Base-by-base conservation (phyloP, 2,797 vertebrate species). In the Eulemur coronatus region DNA sequence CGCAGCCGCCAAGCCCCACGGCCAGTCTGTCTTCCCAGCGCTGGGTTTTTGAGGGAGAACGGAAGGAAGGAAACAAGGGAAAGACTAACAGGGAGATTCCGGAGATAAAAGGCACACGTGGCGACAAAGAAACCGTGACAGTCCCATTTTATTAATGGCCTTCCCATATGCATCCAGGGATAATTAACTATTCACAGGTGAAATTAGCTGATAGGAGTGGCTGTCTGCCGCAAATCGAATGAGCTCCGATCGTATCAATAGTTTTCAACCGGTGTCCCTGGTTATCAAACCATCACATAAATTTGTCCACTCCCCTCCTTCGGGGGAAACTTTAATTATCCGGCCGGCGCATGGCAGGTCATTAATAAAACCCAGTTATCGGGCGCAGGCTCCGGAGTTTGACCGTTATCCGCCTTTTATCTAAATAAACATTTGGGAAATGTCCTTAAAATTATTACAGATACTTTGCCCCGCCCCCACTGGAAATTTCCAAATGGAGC, bases 351-450 rank as follows among this genome's bases (percentile, higher is more conserved):
- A 98, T 99, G 99, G 99, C 99, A 99, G 99, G 99, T 99, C 99
- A 99, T 99, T 99, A 99, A 99, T 99, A 99, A 99, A 99, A 99
- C 98, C 99, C 99, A 99, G 99, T 99, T 99, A 99, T 99, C 99
- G 99, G 98, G 97, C 86, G 92, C 98, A 98, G 98, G 98, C 99
- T 98, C 98, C 98, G 98, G 98, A 99, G 98, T 98, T 98, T 98
- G 97, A 98, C 98, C 98, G 98, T 98, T 99, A 99, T 99, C 98
- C 90, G 89, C 97, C 98, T 98, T 98, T 99, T 99, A 99, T 99
- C 99, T 99, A 98, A 99, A 99, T 99, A 99, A 99, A 99, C 99
- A 99, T 99, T 99, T 99, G 98, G 99, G 98, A 99, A 98, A 99
- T 98, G 98, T 99, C 98, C 98, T 98, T 98, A 98, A 99, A 99